Base-by-base conservation (phyloP, 2,113 vertebrate genomes). In the Mesocricetus auratus region DNA sequence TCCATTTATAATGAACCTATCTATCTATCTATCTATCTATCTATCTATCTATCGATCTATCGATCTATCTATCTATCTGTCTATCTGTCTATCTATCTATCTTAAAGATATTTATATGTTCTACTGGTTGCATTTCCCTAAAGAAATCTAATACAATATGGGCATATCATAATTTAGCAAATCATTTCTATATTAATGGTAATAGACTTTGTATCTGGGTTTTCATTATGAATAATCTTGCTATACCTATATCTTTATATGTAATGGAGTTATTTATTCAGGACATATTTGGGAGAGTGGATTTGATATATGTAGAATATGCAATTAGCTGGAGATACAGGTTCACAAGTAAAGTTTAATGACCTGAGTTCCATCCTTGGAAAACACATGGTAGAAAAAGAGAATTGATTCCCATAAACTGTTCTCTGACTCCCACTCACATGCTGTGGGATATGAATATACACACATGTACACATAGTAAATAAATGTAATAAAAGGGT, bases 171-270 rank as follows among this genome's bases (percentile, higher is more conserved):
- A 89, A 90, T 91, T 90, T 69, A 50, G 2, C 21, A 17, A 90
- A 22, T 47, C 24, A 78, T 86, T 86, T 93, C 24, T 94, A 33
- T 93, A 4, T 94, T 94, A 75, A 73, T 75, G 8, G 26, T 69
- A 8, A 93, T 7, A 66, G 79, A 69, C 58, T 71, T 74, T 96
- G 4, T 86, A 29, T 90, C 31, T 21, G 69, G 19, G 29, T 81
- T 87, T 87, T 60, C 89, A 31, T 71, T 88, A 66, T 75, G 45
- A 92, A 86, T 42, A 92, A 75, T 47, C 22, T 21, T 81, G 24
- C 21, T 85, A 66, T 86, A 94, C 82, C 60, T 89, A 33, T 85
- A 24, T 81, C 42, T 79, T 91, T 94, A 56, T 36, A 26, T 73
- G 66, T 39, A 4, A 69, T 85, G 33, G 4, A 47, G 0, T n/a